Evolutionary conservation across 2,888 invertebrate genomes (phyloP), one percentile per base, ranked within the genome.

Genomic region (Quadroppia sp.): DNA sequence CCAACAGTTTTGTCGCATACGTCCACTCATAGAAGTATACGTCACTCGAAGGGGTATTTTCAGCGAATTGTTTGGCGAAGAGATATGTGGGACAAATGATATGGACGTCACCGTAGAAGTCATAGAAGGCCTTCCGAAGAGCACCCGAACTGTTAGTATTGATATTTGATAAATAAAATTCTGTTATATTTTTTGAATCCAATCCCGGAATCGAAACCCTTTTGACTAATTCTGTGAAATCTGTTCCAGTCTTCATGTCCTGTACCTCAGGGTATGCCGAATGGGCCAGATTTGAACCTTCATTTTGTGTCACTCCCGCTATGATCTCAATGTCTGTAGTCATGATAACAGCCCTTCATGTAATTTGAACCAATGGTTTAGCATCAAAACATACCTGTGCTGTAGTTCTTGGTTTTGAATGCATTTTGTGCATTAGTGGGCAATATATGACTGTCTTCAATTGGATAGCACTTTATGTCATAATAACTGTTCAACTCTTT

Each of bases 51-150:
- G 71, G 48, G 15, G 28, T 25, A n/a, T 36, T 11, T 42, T 53
- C 23, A 20, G 64, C 40, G 15, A 59, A 72, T 9, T 40, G 25
- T 56, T 74, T 30, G 4, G 56, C 74, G 45, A 71, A 74, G 23
- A 70, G 40, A 48, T 70, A 50, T 25, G 70, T 56, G 1, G 70
- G 70, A 42, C 74, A 73, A 1, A n/a, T 32, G 28, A 73, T 13
- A 1, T 13, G n/a, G 20, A 50, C 15, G 25, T 73, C 64, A 13
- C 73, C 73, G 15, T 25, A 73, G 13, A 61, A 30, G 40, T 69
- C 67, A 13, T 20, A 23, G 11, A 72, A 42, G 25, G 30, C 72
- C 6, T 40, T 28, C 13, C 20, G 59, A 2, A 72, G 30, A 17
- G 20, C 36, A 20, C 15, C 32, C 1, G 36, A 23, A 20, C n/a